Evolutionary conservation across 2,888 invertebrate species (phyloP).

Genomic region (Punctoribates punctum): DNA sequence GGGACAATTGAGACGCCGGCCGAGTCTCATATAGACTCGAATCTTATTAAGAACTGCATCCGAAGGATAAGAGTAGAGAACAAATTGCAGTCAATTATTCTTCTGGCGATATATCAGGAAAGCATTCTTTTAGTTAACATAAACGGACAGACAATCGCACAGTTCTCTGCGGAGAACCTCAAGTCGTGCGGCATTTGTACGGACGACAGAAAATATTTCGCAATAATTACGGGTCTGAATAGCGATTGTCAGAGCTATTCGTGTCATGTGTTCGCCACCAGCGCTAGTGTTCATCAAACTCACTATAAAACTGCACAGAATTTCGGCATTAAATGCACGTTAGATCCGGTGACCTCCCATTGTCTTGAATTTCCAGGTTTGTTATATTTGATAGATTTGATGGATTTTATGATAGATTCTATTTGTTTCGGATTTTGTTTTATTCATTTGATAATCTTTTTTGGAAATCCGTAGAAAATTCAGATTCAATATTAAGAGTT

Average conservation of each 20-base stretch:
- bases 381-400: background rate
- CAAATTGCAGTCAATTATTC: slow-evolving; percentile 69
- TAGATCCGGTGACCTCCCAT: slow-evolving; percentile 55
- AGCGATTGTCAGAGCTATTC: slow-evolving; percentile 61
- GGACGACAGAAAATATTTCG: slow-evolving; percentile 87
- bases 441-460: background rate
- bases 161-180: slow-evolving; percentile 78
- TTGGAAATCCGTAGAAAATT: slow-evolving; percentile 59
- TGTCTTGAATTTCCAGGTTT: slow-evolving; percentile 79
- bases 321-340: slow-evolving; percentile 79
- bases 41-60: slow-evolving; percentile 76
- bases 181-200: slow-evolving; percentile 84
- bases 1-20: slow-evolving; percentile 91
- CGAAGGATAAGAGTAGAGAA: slow-evolving; percentile 82
- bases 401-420: too few relatives aligned
- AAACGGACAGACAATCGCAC: slow-evolving; percentile 73
- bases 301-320: slow-evolving; percentile 75
- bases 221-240: slow-evolving; percentile 69
- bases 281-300: slow-evolving; percentile 73
- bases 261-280: slow-evolving; percentile 89
- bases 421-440: too few relatives aligned
- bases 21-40: slow-evolving; percentile 54
- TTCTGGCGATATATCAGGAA: slow-evolving; percentile 77
- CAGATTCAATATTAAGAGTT: slow-evolving; percentile 62
- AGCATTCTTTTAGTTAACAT: slow-evolving; percentile 73